These are phyloP conservation scores for Gymnocheta viridis DNA, from an alignment of 2,888 invertebrate species.

Conservation along the genomic window DNA sequence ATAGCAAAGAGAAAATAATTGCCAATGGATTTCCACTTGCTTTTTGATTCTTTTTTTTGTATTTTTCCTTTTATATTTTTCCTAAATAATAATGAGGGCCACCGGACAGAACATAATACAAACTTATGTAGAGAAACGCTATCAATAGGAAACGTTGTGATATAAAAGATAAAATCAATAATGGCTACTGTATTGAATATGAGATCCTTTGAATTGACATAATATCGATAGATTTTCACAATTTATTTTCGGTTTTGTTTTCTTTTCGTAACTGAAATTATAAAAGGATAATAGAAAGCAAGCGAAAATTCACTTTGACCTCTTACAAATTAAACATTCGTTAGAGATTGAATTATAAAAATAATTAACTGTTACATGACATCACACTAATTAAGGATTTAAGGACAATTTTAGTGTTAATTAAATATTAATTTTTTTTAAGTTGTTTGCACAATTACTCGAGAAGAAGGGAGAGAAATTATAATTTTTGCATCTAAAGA, in stretches of 20 bases:
- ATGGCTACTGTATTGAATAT: slow-evolving; percentile 1
- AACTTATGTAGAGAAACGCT: no score
- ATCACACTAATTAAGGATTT: no score
- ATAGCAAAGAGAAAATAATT: slow-evolving; percentile 16
- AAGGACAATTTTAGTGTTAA: no score
- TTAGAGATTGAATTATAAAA: no score
- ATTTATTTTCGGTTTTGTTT: background rate
- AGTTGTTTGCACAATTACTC: no score
- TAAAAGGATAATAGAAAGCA: background rate
- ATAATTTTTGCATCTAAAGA: no score
- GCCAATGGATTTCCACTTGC: slow-evolving; percentile 15
- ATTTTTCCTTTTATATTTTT: background rate
- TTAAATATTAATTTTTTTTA: no score
- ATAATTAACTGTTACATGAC: no score
- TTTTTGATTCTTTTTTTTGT: background rate
- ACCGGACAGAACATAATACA: no score
- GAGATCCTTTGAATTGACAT: slow-evolving; percentile 37
- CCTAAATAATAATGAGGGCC: slow-evolving; percentile 2
- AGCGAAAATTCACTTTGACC: background rate
- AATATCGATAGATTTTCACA: slow-evolving; percentile 30
- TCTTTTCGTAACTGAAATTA: background rate
- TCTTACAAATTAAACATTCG: background rate
- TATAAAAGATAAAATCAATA: background rate
- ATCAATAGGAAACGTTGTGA: no score
- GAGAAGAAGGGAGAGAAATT: no score